Percentiles rank a stretch among this genome's conserved stretches.
Conservation (phyloP, 1,140 invertebrate genomes). For the Lanistes nyassanus region DNA sequence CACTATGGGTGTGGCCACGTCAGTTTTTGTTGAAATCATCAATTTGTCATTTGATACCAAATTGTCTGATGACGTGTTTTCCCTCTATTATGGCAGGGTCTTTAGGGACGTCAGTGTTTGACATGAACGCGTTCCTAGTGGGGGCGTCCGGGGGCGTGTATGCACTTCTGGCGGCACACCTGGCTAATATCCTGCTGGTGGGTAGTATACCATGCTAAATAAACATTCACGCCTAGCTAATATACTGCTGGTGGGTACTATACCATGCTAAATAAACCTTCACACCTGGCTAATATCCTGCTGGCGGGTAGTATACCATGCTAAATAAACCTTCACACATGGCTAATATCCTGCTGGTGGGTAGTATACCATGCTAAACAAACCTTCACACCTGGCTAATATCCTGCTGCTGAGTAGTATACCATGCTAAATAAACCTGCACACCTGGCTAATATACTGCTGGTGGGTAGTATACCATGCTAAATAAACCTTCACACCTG, state of each 20-base stretch:
- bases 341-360: too few relatives aligned
- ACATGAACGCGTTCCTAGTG: constrained; percentile 91
- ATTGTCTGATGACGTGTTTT: too few relatives aligned
- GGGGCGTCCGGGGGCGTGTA: constrained; percentile 89
- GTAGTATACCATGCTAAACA: too few relatives aligned
- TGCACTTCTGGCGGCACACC: constrained; percentile 90
- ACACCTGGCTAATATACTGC: neutral
- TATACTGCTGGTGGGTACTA: too few relatives aligned
- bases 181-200: constrained; percentile 90
- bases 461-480: too few relatives aligned
- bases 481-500: constrained; percentile 93
- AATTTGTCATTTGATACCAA: neutral
- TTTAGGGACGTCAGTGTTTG: constrained; percentile 92
- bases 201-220: constrained; percentile 34
- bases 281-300: constrained; percentile 93
- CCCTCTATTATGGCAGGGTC: constrained; percentile 73
- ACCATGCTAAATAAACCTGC: neutral
- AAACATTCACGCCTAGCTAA: neutral
- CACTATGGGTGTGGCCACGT: too few relatives aligned
- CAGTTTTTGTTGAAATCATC: too few relatives aligned
- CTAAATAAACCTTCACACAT: neutral
- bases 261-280: too few relatives aligned
- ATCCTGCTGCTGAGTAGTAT: constrained; percentile 77
- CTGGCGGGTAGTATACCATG: constrained; percentile 69
- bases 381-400: constrained; percentile 94